These are phyloP conservation scores for Nowickia ferox DNA, from an alignment of 2,888 invertebrate species.

Conservation along the genomic window DNA sequence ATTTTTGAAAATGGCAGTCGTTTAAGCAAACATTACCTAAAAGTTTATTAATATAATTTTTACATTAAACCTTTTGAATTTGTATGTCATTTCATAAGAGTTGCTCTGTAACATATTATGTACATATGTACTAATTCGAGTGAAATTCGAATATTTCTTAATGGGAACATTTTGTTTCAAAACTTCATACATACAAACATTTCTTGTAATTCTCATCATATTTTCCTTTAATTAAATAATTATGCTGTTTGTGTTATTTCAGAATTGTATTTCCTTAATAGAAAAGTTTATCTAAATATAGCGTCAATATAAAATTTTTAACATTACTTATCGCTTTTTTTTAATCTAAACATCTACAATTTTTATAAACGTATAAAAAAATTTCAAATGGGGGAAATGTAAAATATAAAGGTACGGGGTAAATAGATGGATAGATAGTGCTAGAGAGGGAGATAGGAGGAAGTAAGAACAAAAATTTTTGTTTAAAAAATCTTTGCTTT, in stretches of 20 bases:
- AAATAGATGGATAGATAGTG: too few relatives aligned
- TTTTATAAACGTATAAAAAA: constrained; percentile 35
- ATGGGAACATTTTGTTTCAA: not conserved
- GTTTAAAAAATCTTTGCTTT: constrained; percentile 31
- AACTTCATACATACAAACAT: constrained; percentile 1
- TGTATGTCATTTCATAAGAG: too few relatives aligned
- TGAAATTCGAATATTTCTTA: too few relatives aligned
- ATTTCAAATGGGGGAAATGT: constrained; percentile 13
- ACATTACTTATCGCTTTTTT: constrained; percentile 34
- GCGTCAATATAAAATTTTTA: constrained; percentile 60
- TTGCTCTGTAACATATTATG: too few relatives aligned
- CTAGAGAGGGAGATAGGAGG: not conserved
- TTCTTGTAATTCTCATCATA: constrained; percentile 2
- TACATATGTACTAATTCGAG: too few relatives aligned
- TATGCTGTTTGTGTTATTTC: constrained; percentile 42
- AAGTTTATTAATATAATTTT: too few relatives aligned
- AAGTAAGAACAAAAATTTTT: constrained; percentile 5
- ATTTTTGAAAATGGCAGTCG: too few relatives aligned
- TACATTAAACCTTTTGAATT: too few relatives aligned
- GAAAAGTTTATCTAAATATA: constrained; percentile 67
- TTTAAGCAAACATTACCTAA: too few relatives aligned
- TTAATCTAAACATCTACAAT: constrained; percentile 20
- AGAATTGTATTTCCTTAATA: constrained; percentile 56
- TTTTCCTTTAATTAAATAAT: constrained; percentile 2
- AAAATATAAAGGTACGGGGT: constrained; percentile 5